Conservation (phyloP, 64 coral and sea anemone genomes). For the Dendronephthya gigantea region DNA sequence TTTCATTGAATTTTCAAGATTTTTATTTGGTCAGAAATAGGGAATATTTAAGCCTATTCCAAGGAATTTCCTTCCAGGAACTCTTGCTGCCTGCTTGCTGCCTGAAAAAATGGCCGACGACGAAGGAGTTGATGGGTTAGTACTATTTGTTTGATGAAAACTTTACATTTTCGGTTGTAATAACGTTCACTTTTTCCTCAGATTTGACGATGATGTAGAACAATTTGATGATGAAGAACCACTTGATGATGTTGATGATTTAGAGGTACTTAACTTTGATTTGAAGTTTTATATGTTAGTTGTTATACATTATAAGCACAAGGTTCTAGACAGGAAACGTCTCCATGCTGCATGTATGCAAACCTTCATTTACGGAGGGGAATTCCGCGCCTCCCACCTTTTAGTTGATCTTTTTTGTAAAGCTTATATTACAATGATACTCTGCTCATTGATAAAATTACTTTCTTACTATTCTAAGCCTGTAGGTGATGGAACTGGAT, state of each 20-base stretch:
- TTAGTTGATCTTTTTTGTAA: too few species aligned
- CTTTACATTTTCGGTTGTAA: not conserved
- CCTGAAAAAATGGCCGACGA: conserved; percentile 99
- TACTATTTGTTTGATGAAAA: not conserved
- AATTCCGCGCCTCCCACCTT: too few species aligned
- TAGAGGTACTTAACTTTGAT: conserved; percentile 43
- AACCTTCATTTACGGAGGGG: too few species aligned
- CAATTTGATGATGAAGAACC: conserved; percentile 64
- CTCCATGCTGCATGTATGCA: too few species aligned
- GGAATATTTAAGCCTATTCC: too few species aligned
- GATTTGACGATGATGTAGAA: conserved; percentile 83
- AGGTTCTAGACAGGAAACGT: too few species aligned
- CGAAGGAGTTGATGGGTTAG: conserved; percentile 47
- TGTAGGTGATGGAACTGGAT: not conserved
- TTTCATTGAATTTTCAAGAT: too few species aligned
- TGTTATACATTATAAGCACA: too few species aligned
- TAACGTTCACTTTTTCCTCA: not conserved
- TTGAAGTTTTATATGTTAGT: too few species aligned
- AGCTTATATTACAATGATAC: not conserved
- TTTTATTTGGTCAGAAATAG: too few species aligned
- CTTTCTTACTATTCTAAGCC: not conserved
- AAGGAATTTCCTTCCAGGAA: not conserved
- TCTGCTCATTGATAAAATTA: not conserved
- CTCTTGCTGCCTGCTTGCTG: not conserved
- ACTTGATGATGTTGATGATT: conserved; percentile 90